Percentiles rank a stretch among this genome's conserved stretches.
phyloP scores from a whole-genome alignment of 2,113 vertebrate genomes.

The Megaleporinus macrocephalus region DNA sequence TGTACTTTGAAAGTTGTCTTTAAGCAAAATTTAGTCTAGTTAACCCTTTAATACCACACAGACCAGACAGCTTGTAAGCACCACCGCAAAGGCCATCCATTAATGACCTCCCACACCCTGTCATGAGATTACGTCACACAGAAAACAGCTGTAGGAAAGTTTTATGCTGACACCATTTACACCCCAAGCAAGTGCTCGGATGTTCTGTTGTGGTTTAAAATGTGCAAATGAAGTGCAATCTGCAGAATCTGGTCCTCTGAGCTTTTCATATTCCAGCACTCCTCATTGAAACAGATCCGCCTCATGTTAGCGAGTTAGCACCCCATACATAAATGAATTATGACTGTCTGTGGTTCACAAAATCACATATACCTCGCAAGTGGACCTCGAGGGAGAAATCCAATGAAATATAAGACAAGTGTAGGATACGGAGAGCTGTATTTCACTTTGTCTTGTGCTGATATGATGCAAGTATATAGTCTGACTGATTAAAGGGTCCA shows the following conservation, averaged over 20 bases:
- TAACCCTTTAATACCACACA: slow-evolving; percentile 13
- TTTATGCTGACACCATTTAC: neutral
- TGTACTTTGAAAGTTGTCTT: neutral
- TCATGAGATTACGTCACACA: neutral
- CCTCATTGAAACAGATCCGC: neutral
- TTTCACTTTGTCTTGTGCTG: no score
- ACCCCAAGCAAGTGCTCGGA: neutral
- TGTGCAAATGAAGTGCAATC: neutral
- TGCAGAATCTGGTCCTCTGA: neutral
- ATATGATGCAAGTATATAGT: no score
- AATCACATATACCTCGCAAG: no score
- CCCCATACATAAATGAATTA: neutral
- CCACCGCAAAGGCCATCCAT: neutral
- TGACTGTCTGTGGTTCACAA: no score
- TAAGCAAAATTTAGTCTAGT: neutral
- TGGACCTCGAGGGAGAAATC: no score
- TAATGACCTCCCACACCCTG: no score
- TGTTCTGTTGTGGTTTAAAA: neutral
- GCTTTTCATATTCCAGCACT: neutral
- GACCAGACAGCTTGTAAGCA: slow-evolving; percentile 4
- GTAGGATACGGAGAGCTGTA: no score
- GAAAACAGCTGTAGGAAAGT: neutral
- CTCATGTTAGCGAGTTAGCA: neutral
- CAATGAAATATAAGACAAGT: no score
- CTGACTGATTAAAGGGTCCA: no score